Conservation (phyloP, 2,113 vertebrate genomes). For the Eudyptes chrysolophus region DNA sequence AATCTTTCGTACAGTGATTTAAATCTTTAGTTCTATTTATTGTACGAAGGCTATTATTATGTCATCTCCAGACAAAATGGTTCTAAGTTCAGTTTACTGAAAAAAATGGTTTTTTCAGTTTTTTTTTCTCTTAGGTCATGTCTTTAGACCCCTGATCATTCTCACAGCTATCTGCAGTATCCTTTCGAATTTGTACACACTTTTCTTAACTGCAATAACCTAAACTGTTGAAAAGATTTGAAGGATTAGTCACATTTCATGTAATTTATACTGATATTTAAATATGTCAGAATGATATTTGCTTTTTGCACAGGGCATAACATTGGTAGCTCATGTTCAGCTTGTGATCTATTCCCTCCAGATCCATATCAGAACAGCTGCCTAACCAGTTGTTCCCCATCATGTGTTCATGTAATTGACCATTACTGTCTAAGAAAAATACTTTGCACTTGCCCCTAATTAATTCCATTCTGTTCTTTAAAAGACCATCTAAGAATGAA, state of each 20-base stretch:
- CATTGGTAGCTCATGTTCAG: neutral
- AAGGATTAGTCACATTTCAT: neutral
- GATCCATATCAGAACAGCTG: neutral
- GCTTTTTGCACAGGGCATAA: neutral
- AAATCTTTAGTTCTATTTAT: neutral
- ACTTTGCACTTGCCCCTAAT: neutral
- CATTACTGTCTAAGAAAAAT: neutral
- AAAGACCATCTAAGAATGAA: neutral
- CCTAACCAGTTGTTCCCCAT: neutral
- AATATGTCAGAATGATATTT: neutral
- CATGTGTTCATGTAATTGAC: neutral
- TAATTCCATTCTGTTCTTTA: neutral
- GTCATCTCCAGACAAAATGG: neutral
- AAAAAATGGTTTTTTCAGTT: accelerated
- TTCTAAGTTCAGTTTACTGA: neutral
- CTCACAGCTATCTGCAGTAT: neutral
- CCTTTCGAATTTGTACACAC: neutral
- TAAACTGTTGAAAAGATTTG: neutral
- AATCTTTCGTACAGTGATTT: neutral
- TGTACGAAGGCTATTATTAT: neutral
- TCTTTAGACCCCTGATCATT: neutral
- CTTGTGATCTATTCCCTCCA: neutral
- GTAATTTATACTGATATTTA: neutral
- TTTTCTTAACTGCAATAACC: neutral
- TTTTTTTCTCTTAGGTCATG: neutral